phyloP scores from a whole-genome alignment of 2,113 vertebrate genomes.

The Marcusenius ussheri region DNA sequence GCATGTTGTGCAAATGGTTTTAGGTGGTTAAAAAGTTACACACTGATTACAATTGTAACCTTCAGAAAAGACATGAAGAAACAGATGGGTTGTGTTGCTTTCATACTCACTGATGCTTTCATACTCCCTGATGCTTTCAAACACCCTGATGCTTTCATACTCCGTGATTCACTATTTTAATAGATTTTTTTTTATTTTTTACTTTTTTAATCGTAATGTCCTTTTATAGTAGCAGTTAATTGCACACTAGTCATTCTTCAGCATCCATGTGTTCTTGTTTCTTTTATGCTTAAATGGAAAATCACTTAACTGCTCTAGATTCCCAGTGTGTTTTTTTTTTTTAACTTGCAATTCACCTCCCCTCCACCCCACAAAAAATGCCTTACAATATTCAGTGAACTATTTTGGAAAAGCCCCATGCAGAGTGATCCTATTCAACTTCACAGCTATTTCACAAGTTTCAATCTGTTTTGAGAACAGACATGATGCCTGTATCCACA shows the following conservation, averaged over 20 bases:
- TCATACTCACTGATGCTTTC: neutral
- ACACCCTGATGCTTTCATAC: neutral
- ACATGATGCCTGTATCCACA: too few relatives aligned
- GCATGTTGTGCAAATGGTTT: conserved; percentile 52
- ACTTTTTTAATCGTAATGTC: neutral
- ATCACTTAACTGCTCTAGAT: neutral
- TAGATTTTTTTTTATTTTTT: neutral
- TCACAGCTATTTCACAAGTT: neutral
- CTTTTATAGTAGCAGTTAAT: neutral
- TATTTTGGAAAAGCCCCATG: neutral
- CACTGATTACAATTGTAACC: neutral
- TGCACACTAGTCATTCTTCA: neutral
- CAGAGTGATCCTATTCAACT: neutral
- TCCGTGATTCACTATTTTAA: neutral
- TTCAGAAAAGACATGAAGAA: neutral
- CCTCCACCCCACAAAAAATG: neutral
- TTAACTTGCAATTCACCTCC: neutral
- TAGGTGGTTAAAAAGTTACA: conserved; percentile 33
- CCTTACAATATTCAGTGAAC: neutral
- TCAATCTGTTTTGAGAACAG: neutral
- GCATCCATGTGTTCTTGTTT: neutral
- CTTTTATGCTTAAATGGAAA: neutral
- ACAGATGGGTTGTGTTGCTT: neutral
- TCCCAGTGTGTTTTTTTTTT: neutral
- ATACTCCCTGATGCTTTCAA: neutral